Conservation (phyloP, 2,888 invertebrate genomes). For the Palloptera scutellata region DNA sequence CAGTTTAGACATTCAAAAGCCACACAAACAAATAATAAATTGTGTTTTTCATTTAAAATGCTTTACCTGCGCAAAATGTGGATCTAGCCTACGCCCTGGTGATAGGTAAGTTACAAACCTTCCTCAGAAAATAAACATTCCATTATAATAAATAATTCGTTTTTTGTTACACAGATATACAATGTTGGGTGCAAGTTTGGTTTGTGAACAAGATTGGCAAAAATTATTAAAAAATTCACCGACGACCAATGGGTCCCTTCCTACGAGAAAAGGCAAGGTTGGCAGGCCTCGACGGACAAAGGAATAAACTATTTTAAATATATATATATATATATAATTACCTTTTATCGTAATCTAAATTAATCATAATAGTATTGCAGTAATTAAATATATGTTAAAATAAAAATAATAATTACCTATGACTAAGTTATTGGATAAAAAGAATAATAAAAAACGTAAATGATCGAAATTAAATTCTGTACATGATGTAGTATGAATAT, state of each 20-base stretch:
- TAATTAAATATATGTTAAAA: slow-evolving; percentile 31
- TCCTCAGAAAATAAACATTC: not conserved
- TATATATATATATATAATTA: slow-evolving; percentile 43
- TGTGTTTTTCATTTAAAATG: slow-evolving; percentile 83
- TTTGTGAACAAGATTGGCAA: slow-evolving; percentile 96
- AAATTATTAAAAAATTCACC: slow-evolving; percentile 82
- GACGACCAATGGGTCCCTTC: slow-evolving; percentile 70
- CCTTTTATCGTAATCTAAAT: slow-evolving; percentile 49
- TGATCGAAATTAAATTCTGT: too few species aligned
- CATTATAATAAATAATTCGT: slow-evolving; percentile 13
- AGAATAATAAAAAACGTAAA: too few species aligned
- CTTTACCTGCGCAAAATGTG: slow-evolving; percentile 94
- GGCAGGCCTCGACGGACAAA: slow-evolving; percentile 88
- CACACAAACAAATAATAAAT: slow-evolving; percentile 53
- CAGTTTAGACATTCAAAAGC: slow-evolving; percentile 65
- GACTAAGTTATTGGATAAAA: too few species aligned
- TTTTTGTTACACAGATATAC: slow-evolving; percentile 73
- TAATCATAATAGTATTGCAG: slow-evolving; percentile 47
- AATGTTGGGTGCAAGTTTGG: slow-evolving; percentile 87
- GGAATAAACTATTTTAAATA: slow-evolving; percentile 72
- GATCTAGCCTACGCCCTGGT: slow-evolving; percentile 86
- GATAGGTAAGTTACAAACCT: slow-evolving; percentile 72
- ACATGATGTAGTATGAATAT: too few species aligned
- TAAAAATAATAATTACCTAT: not conserved
- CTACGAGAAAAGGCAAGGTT: slow-evolving; percentile 83